Conservation (phyloP, 2,113 vertebrate species). For the Raja brachyura region DNA sequence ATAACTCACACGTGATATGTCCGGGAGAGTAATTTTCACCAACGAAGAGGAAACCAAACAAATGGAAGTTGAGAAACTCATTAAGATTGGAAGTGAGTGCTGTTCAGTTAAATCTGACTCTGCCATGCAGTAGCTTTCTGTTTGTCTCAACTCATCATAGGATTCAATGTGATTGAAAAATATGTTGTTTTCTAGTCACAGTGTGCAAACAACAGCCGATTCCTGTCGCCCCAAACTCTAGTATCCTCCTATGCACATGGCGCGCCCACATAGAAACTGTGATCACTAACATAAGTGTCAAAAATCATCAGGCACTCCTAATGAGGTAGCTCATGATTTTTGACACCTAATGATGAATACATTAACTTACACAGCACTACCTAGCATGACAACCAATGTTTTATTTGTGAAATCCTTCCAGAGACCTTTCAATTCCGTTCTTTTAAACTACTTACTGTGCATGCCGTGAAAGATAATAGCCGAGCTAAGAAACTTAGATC, state of each 20-base stretch:
- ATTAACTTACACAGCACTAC: constrained; percentile 26
- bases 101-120: background rate
- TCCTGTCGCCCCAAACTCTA: background rate
- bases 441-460: constrained; percentile 10
- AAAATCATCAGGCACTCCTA: constrained; percentile 17
- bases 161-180: constrained; percentile 18
- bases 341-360: constrained; percentile 36
- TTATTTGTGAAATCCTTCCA: constrained; percentile 19
- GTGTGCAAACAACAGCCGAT: constrained; percentile 1
- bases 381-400: constrained; percentile 24
- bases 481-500: constrained; percentile 4
- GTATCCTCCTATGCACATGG: background rate
- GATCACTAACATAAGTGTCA: constrained; percentile 26
- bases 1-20: background rate
- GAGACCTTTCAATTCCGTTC: constrained; percentile 22
- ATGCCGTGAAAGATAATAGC: constrained; percentile 13
- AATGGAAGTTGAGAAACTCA: background rate
- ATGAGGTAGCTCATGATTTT: constrained; percentile 30
- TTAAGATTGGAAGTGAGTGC: background rate
- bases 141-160: background rate
- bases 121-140: background rate
- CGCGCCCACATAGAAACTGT: constrained; percentile 20
- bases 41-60: constrained; percentile 10
- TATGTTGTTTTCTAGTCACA: constrained; percentile 16
- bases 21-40: constrained; percentile 1